Base-by-base conservation (phyloP, 2,888 invertebrate genomes). In the Agrotis segetum region DNA sequence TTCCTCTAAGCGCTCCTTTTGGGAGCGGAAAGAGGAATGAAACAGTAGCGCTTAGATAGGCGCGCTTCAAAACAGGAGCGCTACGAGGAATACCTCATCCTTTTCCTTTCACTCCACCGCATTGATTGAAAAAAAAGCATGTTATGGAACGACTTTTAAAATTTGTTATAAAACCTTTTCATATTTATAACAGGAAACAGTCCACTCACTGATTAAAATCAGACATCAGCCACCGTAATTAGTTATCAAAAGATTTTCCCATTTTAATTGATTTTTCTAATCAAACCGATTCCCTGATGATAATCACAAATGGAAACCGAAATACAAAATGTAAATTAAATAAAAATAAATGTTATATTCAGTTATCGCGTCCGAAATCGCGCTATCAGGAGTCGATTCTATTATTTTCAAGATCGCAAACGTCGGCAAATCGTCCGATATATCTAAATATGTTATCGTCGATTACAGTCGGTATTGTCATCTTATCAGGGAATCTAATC, bases 401-500 rank as follows among this genome's bases (percentile, higher is more conserved):
- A 74, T 81, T 69, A 67, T 77, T 77, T 73, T 63, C 67, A 61
- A 69, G 61, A 71, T 50, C 40, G 16, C 29, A 67, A 67, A 52
- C 53, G 64, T 72, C 65, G 74, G 71, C 59, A 63, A 74, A 78
- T 72, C 74, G 56, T 16, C 17, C 74, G 69, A 74, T 72, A 71
- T 63, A 77, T 76, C 72, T 46, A 76, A 72, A 81, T 64, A 49
- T 68, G 72, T 67, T 77, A 79, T 82, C 75, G 49, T 52, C 7
- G 67, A 81, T 81, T 50, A 49, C 53, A 66, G 85, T 82, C 78
- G 58, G 24, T 76, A 83, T 82, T 87, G 84, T 84, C 87, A 88
- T 89, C 85, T 87, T 69, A 89, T 89, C 87, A 13, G 0, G 14
- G 34, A 19, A 88, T 88, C 77, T 67, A 68, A 81, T 72, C 66